These are phyloP conservation scores for Acromyrmex echinatior DNA, from an alignment of 1,140 invertebrate genomes.

Conservation along the genomic window DNA sequence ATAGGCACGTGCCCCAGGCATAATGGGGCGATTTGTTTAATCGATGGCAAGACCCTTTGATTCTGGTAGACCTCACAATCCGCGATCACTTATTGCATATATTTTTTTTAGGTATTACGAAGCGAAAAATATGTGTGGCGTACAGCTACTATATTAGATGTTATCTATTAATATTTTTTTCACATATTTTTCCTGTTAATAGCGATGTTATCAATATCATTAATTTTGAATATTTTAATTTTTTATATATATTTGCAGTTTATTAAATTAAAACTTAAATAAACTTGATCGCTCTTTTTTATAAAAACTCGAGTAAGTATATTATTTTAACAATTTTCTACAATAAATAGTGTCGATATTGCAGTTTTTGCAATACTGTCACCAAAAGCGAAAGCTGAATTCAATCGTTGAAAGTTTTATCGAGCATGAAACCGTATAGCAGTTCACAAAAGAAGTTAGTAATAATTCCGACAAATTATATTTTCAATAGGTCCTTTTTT, in stretches of 20 bases:
- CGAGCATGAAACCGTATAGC: slow-evolving; percentile 53
- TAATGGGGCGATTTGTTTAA: slow-evolving; percentile 79
- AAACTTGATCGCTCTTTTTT: background rate
- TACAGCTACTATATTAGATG: background rate
- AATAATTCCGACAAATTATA: slow-evolving; percentile 41
- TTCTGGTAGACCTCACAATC: slow-evolving; percentile 68
- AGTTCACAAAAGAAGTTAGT: background rate
- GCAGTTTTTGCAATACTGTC: slow-evolving; percentile 26
- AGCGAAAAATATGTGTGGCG: background rate
- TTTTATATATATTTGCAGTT: background rate
- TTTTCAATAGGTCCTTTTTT: background rate
- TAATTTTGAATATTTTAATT: background rate
- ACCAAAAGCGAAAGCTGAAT: slow-evolving; percentile 51
- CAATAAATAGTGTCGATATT: background rate
- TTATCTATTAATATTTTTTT: background rate
- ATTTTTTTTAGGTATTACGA: slow-evolving; percentile 34
- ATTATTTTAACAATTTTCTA: slow-evolving; percentile 30
- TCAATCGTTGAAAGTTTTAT: slow-evolving; percentile 62
- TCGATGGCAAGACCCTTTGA: slow-evolving; percentile 77
- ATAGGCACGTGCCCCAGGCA: slow-evolving; percentile 41
- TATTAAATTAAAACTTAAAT: background rate
- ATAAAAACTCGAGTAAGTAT: background rate
- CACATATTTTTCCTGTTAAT: background rate
- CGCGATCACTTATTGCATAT: slow-evolving; percentile 41
- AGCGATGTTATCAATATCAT: background rate